Base-by-base conservation (phyloP, 2,113 vertebrate species). In the Coptodon bakossiorum region DNA sequence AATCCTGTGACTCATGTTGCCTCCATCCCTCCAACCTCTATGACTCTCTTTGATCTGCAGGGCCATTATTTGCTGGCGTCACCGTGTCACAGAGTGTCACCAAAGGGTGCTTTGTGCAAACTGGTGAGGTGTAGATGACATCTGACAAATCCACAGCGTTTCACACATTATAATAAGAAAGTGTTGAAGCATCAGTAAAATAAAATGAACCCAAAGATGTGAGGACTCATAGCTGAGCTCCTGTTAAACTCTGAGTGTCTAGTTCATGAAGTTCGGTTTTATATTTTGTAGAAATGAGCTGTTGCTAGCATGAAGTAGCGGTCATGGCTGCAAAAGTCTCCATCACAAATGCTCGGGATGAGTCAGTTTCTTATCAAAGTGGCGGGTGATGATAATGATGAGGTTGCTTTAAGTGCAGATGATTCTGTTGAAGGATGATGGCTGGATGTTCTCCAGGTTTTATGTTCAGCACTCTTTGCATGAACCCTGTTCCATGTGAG, bases 131-230 rank as follows among this genome's bases (percentile, higher is more conserved):
- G 68, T 16, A 50, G 16, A 7, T 29, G 24, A 19, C 24, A 48
- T 76, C 14, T 11, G 38, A 45, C 22, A 29, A 27, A 48, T 48
- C 22, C 14, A 29, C 71, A 50, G 43, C 1, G 1, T 50, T 50
- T 76, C 13, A 17, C 68, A 48, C 68, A 10, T 22, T 29, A 27
- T 0, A 27, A 0, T 73, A 24, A 48, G 40, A 48, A 76, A 16
- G 0, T 29, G 40, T 11, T 17, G 14, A 16, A 45, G 22, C 43
- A 73, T 19, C 24, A 31, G 71, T 76, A 0, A 78, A 78, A 78
- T 78, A 31, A 31, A 76, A 76, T 7, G 8, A 29, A 8, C 73
- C 40, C 27, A 78, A 3, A 78, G 71, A 78, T 0, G 0, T 8
- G 27, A 52, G 1, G 1, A 73, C 24, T 24, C 9, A 17, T 0